phyloP scores from a whole-genome alignment of 2,113 vertebrate genomes.

The Scomber japonicus region DNA sequence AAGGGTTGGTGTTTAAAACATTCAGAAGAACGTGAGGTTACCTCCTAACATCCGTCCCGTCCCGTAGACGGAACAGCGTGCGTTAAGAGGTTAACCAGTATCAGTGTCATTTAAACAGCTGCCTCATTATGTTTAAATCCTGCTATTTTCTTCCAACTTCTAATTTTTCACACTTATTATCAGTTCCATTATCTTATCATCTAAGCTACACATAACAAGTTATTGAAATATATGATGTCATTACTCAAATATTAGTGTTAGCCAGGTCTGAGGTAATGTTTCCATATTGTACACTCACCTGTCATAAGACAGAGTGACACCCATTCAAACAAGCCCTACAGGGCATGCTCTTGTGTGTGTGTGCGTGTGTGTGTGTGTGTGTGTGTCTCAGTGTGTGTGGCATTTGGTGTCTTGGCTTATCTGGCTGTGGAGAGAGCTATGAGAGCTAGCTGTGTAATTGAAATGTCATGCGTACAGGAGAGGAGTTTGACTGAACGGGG shows the following conservation, averaged over 20 bases:
- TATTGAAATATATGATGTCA: conserved; percentile 33
- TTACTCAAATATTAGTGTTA: conserved; percentile 42
- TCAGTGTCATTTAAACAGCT: conserved; percentile 6
- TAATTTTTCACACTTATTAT: conserved; percentile 42
- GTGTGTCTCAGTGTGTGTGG: conserved; percentile 51
- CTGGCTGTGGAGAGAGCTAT: conserved; percentile 77
- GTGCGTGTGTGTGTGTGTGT: conserved; percentile 20
- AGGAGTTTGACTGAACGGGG: conserved; percentile 78
- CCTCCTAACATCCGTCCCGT: too few relatives aligned
- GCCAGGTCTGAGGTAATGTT: conserved; percentile 29
- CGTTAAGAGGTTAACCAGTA: too few relatives aligned
- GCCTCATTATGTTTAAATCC: conserved; percentile 32
- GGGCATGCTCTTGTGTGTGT: conserved; percentile 12
- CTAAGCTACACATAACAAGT: conserved; percentile 8
- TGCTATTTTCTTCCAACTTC: conserved; percentile 5
- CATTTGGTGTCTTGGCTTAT: conserved; percentile 73
- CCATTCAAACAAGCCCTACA: conserved; percentile 52
- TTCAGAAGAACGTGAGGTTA: too few relatives aligned
- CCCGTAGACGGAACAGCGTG: too few relatives aligned
- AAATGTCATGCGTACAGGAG: conserved; percentile 86
- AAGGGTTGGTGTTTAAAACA: too few relatives aligned
- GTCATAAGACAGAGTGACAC: conserved; percentile 55
- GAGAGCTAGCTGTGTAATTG: conserved; percentile 83
- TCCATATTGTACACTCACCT: conserved; percentile 42
- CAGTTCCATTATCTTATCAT: conserved; percentile 37